Evolutionary conservation across 2,888 invertebrate species (phyloP), one percentile per base, ranked within the genome.

Genomic region (Hypena proboscidalis): DNA sequence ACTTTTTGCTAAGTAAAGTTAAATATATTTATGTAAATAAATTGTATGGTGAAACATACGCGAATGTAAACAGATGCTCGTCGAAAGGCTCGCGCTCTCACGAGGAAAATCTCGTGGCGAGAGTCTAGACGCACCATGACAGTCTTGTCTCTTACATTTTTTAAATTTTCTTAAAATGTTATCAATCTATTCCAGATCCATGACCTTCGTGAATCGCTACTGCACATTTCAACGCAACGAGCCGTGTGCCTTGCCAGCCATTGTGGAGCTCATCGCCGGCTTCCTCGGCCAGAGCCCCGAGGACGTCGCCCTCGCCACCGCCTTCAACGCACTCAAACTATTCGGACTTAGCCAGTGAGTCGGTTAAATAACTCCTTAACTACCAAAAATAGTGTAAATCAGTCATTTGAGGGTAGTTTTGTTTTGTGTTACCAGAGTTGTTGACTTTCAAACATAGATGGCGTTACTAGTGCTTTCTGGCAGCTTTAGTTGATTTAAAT

Each of bases 151-250:
- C n/a, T n/a, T n/a, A 4, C 8, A 5, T 5, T 1, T 9, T 7
- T 14, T 1, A 14, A 21, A 41, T 37, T 5, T 3, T 5, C 9
- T 3, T 13, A 10, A 9, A 22, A 14, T 26, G 3, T 17, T 4
- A 2, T 11, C 1, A 15, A 10, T 9, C 5, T 19, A 13, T 48
- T 77, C 6, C 80, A 95, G 95, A 77, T 96, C 96, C 21, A 93
- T 95, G 92, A 95, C 93, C 60, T 96, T 95, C 85, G 92, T 97
- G 70, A 95, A 96, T 78, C 93, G 97, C 61, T 97, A 98, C 88
- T 98, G 98, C 87, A 97, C 97, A 54, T 98, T 98, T 91, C 97
- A 98, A 89, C 93, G 98, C 64, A 98, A 98, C 85, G 98, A 98
- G 89, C 98, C 98, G 0, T 98, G 98, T 85, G 96, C 97, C 27